Evolutionary conservation across 1,140 invertebrate genomes (phyloP).

Genomic region (Aphelinus atriplicis): DNA sequence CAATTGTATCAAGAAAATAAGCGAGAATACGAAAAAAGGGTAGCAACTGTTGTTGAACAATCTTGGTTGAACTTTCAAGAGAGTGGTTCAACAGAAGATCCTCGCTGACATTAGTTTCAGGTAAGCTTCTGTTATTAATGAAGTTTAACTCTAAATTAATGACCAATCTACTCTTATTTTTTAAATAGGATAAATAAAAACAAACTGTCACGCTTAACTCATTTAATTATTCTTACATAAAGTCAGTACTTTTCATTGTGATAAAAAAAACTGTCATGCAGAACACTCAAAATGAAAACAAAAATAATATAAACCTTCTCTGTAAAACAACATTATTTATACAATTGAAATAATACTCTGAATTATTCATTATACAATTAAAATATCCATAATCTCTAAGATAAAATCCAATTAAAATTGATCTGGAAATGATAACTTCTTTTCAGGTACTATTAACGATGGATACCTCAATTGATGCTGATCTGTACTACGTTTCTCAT

Average conservation of each 20-base stretch:
- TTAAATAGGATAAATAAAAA: too few relatives aligned
- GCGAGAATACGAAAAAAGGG: slow-evolving; percentile 76
- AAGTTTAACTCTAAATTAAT: slow-evolving; percentile 3
- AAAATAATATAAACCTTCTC: slow-evolving; percentile 16
- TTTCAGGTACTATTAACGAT: slow-evolving; percentile 33
- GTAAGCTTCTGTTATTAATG: slow-evolving; percentile 7
- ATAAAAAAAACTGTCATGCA: too few relatives aligned
- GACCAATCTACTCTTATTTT: too few relatives aligned
- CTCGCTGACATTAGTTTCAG: slow-evolving; percentile 60
- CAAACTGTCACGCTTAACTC: too few relatives aligned
- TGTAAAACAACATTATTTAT: slow-evolving; percentile 18
- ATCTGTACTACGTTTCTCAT: slow-evolving; percentile 35
- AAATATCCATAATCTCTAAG: slow-evolving; percentile 27
- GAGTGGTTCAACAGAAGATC: slow-evolving; percentile 59
- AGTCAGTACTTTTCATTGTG: too few relatives aligned
- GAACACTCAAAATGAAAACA: too few relatives aligned
- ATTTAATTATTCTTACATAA: too few relatives aligned
- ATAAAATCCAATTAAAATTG: slow-evolving; percentile 21
- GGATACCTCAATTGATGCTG: slow-evolving; percentile 25
- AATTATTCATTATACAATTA: slow-evolving; percentile 19
- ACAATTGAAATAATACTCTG: slow-evolving; percentile 18
- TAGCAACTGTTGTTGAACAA: slow-evolving; percentile 76
- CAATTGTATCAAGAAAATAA: slow-evolving; percentile 76
- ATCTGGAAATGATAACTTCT: slow-evolving; percentile 10
- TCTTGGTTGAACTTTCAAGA: slow-evolving; percentile 71